Evolutionary conservation across 2,888 invertebrate species (phyloP).

Genomic region (Erebia epiphron): DNA sequence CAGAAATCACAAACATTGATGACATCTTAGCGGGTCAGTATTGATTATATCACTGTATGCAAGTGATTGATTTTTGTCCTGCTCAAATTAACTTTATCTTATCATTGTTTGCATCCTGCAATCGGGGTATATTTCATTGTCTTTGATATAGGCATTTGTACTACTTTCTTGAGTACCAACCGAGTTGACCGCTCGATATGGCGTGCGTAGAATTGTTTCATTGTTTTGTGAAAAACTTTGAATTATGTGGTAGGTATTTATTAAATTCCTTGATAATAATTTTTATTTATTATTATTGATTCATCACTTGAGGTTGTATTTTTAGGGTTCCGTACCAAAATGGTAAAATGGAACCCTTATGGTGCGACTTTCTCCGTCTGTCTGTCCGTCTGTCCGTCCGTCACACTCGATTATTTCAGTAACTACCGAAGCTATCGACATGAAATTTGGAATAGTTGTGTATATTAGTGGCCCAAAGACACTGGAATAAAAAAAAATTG

Average conservation of each 20-base stretch:
- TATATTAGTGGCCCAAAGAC: too few species aligned
- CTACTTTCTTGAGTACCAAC: constrained; percentile 47
- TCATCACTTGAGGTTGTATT: not conserved
- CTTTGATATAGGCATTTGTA: constrained; percentile 45
- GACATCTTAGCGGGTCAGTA: constrained; percentile 61
- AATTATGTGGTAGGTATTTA: constrained; percentile 41
- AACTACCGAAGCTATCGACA: too few species aligned
- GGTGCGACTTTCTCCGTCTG: too few species aligned
- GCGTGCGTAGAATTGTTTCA: constrained; percentile 40
- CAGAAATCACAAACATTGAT: constrained; percentile 51
- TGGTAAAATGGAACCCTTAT: too few species aligned
- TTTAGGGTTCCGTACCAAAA: too few species aligned
- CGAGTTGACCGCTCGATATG: constrained; percentile 54
- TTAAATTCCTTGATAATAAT: not conserved
- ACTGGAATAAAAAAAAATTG: too few species aligned
- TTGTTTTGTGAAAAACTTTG: constrained; percentile 41
- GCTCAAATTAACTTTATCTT: constrained; percentile 56
- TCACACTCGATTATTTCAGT: too few species aligned
- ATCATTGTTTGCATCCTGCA: constrained; percentile 59
- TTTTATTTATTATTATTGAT: not conserved
- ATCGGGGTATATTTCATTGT: constrained; percentile 53
- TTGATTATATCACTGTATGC: constrained; percentile 17
- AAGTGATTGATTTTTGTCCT: constrained; percentile 29
- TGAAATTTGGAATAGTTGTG: too few species aligned
- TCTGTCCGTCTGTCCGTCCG: too few species aligned